Evolutionary conservation across 1,140 invertebrate species (phyloP), one percentile per base, ranked within the genome.

Genomic region (Dreissena rostriformis): DNA sequence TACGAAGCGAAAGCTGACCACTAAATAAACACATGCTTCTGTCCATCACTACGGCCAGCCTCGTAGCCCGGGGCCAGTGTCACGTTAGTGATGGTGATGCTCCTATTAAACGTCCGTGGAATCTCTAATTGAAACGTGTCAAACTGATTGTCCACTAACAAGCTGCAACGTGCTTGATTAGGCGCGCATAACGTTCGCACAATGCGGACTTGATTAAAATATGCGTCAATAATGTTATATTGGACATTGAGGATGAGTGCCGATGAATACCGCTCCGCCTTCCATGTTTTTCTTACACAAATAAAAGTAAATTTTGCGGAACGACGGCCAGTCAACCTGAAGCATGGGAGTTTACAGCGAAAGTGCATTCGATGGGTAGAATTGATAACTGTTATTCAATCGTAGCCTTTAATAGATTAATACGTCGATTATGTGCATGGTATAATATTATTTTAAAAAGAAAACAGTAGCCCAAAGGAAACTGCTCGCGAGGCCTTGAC

Each of bases 121-220:
- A 61, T 61, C 22, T 61, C 11, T 61, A 61, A 61, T 61, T 61
- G 57, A 61, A 61, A 61, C 22, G 57, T 61, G 57, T 61, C 57
- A 61, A 61, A 24, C 2, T 24, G 57, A 61, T 61, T 61, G 57
- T 61, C 57, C 57, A 61, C 57, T 61, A 61, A 61, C 57, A 61
- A 61, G 57, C 17, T 61, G 57, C 57, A 61, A 61, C 57, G 22
- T n/a, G 57, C 57, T 61, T 61, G 57, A 61, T 61, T 61, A 61
- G 57, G 22, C 17, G 17, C 57, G 57, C 57, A 61, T 61, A 61
- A n/a, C 57, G 57, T 24, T 61, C 57, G 57, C 17, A 61, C 57
- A 61, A 61, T 61, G 22, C 57, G 57, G 57, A 61, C 57, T 61
- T 61, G 57, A 61, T 61, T 61, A 61, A 61, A 61, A 61, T 61